Evolutionary conservation across 2,888 invertebrate genomes (phyloP).

Genomic region (Girardia tigrina): DNA sequence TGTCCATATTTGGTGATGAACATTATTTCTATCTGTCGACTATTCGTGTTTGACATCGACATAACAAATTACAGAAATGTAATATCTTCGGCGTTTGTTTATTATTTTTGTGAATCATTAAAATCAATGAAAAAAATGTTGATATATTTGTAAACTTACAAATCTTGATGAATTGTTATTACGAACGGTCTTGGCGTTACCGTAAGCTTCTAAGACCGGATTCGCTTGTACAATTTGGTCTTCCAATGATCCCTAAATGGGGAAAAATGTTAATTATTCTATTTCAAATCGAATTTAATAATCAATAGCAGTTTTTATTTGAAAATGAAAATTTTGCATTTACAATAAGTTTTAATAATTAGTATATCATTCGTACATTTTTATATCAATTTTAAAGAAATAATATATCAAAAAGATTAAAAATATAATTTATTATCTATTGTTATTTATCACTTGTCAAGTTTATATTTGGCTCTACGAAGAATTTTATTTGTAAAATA

Average conservation of each 20-base stretch:
- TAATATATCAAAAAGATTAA: too few relatives aligned
- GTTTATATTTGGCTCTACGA: too few relatives aligned
- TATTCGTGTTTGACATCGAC: too few relatives aligned
- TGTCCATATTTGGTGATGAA: constrained; percentile 6
- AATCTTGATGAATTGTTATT: constrained; percentile 99
- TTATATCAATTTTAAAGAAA: too few relatives aligned
- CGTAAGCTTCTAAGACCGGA: constrained; percentile 50
- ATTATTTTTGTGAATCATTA: not conserved
- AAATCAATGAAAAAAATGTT: not conserved
- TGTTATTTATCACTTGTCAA: too few relatives aligned
- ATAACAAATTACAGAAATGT: not conserved
- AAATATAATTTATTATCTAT: too few relatives aligned
- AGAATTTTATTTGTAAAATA: too few relatives aligned
- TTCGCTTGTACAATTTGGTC: constrained; percentile 99
- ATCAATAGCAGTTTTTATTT: not conserved
- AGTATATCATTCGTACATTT: too few relatives aligned
- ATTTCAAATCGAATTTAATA: not conserved
- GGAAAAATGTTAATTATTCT: not conserved
- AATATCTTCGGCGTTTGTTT: not conserved
- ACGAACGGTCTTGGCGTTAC: constrained; percentile 54
- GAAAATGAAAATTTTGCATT: too few relatives aligned
- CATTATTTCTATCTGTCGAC: not conserved
- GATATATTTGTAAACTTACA: constrained; percentile 62
- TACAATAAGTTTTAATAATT: too few relatives aligned
- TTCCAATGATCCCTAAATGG: constrained; percentile 80